Percentiles rank a stretch among this genome's conserved stretches.
Evolutionary conservation across 2,113 vertebrate genomes (phyloP).

Genomic region (Toxostoma redivivum): DNA sequence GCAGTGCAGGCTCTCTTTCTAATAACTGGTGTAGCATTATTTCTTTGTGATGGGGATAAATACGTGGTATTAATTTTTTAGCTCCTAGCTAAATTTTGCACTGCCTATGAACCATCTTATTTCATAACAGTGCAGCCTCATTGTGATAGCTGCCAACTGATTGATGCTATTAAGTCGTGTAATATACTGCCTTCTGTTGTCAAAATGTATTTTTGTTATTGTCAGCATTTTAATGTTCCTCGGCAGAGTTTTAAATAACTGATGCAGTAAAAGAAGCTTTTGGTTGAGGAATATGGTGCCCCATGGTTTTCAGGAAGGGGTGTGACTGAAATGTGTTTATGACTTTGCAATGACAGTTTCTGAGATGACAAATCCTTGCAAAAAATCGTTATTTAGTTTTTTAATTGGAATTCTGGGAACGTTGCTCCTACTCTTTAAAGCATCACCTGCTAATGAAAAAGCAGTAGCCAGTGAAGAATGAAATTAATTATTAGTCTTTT

Average conservation of each 20-base stretch:
- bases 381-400: neutral
- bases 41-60: neutral
- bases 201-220: neutral
- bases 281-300: neutral
- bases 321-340: neutral
- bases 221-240: neutral
- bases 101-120: neutral
- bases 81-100: neutral
- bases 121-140: neutral
- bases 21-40: neutral
- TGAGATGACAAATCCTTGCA: neutral
- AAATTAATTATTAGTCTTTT: slow-evolving; percentile 36
- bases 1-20: neutral
- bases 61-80: neutral
- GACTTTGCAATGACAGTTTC: neutral
- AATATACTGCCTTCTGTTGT: neutral
- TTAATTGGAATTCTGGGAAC: neutral
- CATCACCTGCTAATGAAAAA: slow-evolving; percentile 7
- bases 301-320: neutral
- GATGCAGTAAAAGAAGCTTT: neutral
- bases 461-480: neutral
- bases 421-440: neutral
- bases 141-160: neutral
- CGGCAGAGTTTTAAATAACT: slow-evolving; percentile 8
- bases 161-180: neutral